Conservation (phyloP, 2,888 invertebrate species). For the Euclidia mi region DNA sequence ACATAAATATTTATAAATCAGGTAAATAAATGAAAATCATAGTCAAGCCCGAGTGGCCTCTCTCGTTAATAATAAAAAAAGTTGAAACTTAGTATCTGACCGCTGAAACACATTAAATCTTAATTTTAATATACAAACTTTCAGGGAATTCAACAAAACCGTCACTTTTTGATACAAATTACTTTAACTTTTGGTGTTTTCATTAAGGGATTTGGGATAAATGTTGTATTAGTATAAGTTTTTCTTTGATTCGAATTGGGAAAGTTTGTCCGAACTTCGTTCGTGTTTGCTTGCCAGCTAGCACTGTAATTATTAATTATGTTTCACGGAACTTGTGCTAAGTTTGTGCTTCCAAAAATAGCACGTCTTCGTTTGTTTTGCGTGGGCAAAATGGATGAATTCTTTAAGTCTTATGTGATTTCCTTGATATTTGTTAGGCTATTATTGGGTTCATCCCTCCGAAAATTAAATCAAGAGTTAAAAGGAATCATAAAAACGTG, state of each 20-base stretch:
- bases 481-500: too few relatives aligned
- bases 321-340: background rate
- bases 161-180: conserved; percentile 78
- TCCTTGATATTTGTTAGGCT: too few relatives aligned
- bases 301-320: conserved; percentile 15
- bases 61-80: conserved; percentile 59
- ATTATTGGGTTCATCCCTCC: too few relatives aligned
- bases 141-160: conserved; percentile 61
- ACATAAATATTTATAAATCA: conserved; percentile 43
- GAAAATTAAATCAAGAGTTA: too few relatives aligned
- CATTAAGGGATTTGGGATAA: conserved; percentile 74
- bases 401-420: too few relatives aligned
- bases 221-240: conserved; percentile 61
- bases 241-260: conserved; percentile 60
- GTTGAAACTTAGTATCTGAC: conserved; percentile 59
- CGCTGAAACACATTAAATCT: conserved; percentile 75
- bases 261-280: conserved; percentile 26
- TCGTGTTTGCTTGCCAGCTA: conserved; percentile 27
- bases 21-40: conserved; percentile 36
- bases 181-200: conserved; percentile 75
- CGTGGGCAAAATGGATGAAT: too few relatives aligned
- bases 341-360: background rate
- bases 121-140: conserved; percentile 81
- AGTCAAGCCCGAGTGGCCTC: conserved; percentile 34
- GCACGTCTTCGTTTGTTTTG: too few relatives aligned